These are phyloP conservation scores for Beris chalybata DNA, from an alignment of 2,888 invertebrate species.

Conservation along the genomic window DNA sequence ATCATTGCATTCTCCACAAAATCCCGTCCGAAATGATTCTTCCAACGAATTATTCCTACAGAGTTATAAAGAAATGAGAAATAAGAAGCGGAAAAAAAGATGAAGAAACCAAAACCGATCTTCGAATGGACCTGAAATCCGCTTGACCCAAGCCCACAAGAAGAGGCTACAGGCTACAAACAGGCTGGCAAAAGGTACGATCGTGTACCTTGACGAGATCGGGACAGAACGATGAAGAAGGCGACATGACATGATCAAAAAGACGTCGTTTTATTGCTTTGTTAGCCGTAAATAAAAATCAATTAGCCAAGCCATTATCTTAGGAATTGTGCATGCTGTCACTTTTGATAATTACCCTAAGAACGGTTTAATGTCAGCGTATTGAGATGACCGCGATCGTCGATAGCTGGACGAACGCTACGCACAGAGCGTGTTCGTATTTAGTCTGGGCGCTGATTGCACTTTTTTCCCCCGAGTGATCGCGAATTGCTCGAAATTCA, in stretches of 20 bases:
- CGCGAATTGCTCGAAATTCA: too few species aligned
- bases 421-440: too few species aligned
- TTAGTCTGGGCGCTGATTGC: too few species aligned
- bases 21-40: not conserved
- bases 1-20: constrained; percentile 8
- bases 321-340: constrained; percentile 45
- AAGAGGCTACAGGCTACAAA: constrained; percentile 4
- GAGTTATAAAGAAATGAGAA: constrained; percentile 25
- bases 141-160: constrained; percentile 5
- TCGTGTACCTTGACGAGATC: constrained; percentile 1
- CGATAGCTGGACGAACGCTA: not conserved
- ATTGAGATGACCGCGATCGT: constrained; percentile 13
- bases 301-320: constrained; percentile 45
- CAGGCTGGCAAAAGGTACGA: constrained; percentile 39
- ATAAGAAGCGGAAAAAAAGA: constrained; percentile 10
- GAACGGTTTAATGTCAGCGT: constrained; percentile 44
- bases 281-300: constrained; percentile 44
- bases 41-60: constrained; percentile 11
- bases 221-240: constrained; percentile 10
- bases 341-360: constrained; percentile 45
- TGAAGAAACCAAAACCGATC: constrained; percentile 2
- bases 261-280: constrained; percentile 41
- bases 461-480: too few species aligned
- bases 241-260: constrained; percentile 23
- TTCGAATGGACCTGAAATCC: not conserved